Evolutionary conservation across 2,888 invertebrate genomes (phyloP).

Genomic region (Margaritifera margaritifera): DNA sequence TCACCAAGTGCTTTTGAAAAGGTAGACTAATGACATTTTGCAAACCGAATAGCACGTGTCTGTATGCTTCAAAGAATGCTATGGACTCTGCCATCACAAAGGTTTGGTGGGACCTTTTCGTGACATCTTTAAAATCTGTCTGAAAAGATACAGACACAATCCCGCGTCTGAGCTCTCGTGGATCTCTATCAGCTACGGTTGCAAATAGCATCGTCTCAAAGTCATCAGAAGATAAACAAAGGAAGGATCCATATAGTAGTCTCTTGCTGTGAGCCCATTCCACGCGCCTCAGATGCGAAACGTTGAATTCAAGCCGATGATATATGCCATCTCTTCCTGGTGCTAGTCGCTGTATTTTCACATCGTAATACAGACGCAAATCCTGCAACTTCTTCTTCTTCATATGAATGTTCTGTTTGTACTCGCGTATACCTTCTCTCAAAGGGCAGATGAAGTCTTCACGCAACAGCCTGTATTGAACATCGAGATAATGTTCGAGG

Average conservation of each 20-base stretch:
- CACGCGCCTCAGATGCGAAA: slow-evolving; percentile 8
- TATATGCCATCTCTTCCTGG: neutral
- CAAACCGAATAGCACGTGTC: slow-evolving; percentile 81
- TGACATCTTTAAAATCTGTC: slow-evolving; percentile 11
- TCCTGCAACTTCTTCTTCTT: slow-evolving; percentile 6
- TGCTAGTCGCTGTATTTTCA: neutral
- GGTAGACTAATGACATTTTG: slow-evolving; percentile 74
- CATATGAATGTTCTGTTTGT: neutral
- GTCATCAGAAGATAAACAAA: slow-evolving; percentile 81
- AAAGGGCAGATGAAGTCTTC: slow-evolving; percentile 87
- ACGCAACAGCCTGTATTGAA: slow-evolving; percentile 83
- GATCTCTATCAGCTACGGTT: slow-evolving; percentile 73
- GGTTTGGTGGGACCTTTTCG: slow-evolving; percentile 14
- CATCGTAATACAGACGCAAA: slow-evolving; percentile 17
- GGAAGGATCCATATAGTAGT: slow-evolving; percentile 82
- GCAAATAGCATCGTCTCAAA: slow-evolving; percentile 82
- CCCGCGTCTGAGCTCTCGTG: slow-evolving; percentile 37
- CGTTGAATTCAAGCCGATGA: neutral
- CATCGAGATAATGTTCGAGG: slow-evolving; percentile 83
- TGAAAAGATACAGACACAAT: slow-evolving; percentile 40
- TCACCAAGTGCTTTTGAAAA: slow-evolving; percentile 47
- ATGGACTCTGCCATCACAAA: slow-evolving; percentile 82
- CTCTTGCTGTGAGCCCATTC: slow-evolving; percentile 76
- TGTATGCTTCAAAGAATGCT: slow-evolving; percentile 87
- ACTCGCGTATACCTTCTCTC: slow-evolving; percentile 76